Base-by-base conservation (phyloP, 2,797 vertebrate species). In the Saxicola maurus region DNA sequence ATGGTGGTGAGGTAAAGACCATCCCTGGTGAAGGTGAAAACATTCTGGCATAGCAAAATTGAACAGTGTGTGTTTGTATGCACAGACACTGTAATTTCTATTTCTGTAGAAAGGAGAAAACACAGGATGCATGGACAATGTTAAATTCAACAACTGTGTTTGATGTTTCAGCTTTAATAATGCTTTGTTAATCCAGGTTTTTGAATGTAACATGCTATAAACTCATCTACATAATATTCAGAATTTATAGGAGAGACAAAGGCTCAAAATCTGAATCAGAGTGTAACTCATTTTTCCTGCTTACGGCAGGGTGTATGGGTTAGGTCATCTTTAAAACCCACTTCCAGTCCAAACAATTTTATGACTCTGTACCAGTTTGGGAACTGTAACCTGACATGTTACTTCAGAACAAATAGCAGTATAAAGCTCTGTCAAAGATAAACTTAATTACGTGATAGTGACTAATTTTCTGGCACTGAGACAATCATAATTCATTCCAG, bases 331-430 rank as follows among this genome's bases (percentile, higher is more conserved):
- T 51, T 56, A 68, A 82, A 69, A 67, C 33, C 11, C 25, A 7
- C 43, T 45, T 62, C 37, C 43, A 62, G 45, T 17, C 17, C 31
- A 75, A 62, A 40, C 49, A 68, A 25, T 55, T 79, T 25, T 31
- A 24, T 13, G 13, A 46, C 30, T 48, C 38, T 68, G 43, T 56
- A 13, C 25, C 46, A 30, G 18, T 61, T 48, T 59, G 35, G 38
- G 51, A 82, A 37, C 45, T 10, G 19, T 11, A 45, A 61, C 15
- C 18, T n/a, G 31, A n/a, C 0, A 0, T 0, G 13, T 45, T 42
- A 43, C 31, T 60, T 62, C 10, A 75, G 16, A 86, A 56, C 10
- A 35, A 45, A 51, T 2, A 2, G 21, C 42, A 73, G 38, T 25
- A 33, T 23, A 12, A 53, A 33, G 5, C 43, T 60, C 62, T 21